Conservation (phyloP, 2,113 vertebrate species). For the Tetraodon nigroviridis region DNA sequence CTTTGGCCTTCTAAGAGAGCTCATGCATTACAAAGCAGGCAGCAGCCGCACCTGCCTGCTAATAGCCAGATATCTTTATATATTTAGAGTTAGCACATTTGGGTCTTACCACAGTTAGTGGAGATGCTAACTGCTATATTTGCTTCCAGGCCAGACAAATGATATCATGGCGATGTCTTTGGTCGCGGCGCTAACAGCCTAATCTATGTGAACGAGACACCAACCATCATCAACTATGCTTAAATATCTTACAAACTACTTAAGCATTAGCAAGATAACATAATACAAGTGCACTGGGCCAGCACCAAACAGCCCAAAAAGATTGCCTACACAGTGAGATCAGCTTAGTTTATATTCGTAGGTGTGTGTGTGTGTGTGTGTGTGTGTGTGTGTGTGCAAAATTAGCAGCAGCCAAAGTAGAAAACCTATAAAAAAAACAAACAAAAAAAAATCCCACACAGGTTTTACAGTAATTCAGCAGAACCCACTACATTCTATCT, state of each 20-base stretch:
- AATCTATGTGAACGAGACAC: no score
- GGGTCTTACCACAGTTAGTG: not conserved
- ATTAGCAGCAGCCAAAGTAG: conserved; percentile 21
- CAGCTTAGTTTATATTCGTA: conserved; percentile 14
- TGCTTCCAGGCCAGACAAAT: no score
- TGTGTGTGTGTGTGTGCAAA: conserved; percentile 3
- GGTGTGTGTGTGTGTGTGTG: conserved; percentile 6
- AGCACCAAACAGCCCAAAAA: not conserved
- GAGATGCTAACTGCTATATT: no score
- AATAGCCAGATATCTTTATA: conserved; percentile 7
- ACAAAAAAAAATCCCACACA: conserved; percentile 31
- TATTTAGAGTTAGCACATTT: conserved; percentile 3
- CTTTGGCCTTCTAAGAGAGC: conserved; percentile 38
- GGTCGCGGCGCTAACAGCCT: no score
- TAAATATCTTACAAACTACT: no score
- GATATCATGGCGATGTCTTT: no score
- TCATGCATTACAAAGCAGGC: conserved; percentile 49
- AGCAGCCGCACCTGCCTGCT: conserved; percentile 45
- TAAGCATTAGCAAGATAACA: not conserved
- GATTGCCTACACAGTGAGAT: not conserved
- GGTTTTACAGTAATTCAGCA: conserved; percentile 25
- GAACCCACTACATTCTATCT: conserved; percentile 31
- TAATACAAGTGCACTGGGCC: not conserved
- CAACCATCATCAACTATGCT: no score
- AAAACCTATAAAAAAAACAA: conserved; percentile 29